Evolutionary conservation across 2,888 invertebrate genomes (phyloP), one percentile per base, ranked within the genome.

Genomic region (Altica lythri): DNA sequence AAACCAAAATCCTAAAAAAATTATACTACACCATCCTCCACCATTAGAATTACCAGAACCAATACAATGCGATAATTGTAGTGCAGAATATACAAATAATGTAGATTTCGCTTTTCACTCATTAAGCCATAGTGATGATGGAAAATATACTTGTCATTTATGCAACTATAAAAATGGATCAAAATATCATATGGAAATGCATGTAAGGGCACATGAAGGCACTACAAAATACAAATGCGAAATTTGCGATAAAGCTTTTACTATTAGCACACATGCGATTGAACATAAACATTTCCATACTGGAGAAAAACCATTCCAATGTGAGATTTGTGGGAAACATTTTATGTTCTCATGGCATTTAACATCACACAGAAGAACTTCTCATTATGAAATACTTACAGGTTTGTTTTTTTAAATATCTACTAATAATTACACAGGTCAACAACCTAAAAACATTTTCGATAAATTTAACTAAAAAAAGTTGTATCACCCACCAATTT

Each of bases 1-100:
- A 53, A 58, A 48, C 47, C 40, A 57, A 34, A 55, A 55, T 14
- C 53, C 52, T 10, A 61, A 55, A 42, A 62, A 60, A 49, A 53
- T 57, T 6, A 42, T 59, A 2, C 30, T 57, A n/a, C 47, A 52
- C 3, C 62, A 63, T 13, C 64, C 64, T 1, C 63, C 65, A 6
- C 63, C 66, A 4, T 56, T 66, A 10, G 62, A 65, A 38, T 70
- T 44, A 70, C 71, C 43, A 63, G 65, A 68, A 8, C 75, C 78
- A 1, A 80, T 81, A 37, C 78, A 79, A 44, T 82, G 82, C 55
- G 79, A 80, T 53, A 55, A 79, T 44, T 83, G 83, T 35, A 79
- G 80, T 4, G 78, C 80, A 51, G 73, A 79, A 3, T 82, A 80
- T 56, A 80, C 79, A 22, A 68, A 67, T 32, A 67, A 71, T 48